These are phyloP conservation scores for Phainopepla nitens DNA, from an alignment of 2,113 vertebrate genomes.

Conservation along the genomic window DNA sequence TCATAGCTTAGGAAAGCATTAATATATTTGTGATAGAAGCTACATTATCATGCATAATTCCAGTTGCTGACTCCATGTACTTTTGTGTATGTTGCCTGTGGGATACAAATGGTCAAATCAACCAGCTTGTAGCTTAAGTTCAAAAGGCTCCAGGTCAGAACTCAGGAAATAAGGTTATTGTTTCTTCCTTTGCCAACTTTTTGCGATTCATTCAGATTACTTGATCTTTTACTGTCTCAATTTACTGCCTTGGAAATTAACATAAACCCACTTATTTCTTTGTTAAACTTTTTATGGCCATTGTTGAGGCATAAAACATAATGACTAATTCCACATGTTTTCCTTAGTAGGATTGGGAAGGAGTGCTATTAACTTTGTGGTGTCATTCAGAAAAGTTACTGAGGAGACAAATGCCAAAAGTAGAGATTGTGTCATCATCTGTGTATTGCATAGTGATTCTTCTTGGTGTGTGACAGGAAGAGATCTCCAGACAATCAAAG, in stretches of 20 bases:
- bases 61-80: rapidly evolving
- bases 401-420: neutral
- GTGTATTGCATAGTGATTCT: neutral
- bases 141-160: neutral
- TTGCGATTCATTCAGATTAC: neutral
- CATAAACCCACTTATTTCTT: neutral
- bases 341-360: neutral
- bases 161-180: neutral
- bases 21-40: neutral
- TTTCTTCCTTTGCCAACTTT: neutral
- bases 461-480: neutral
- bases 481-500: neutral
- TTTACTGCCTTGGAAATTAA: neutral
- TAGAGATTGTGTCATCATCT: neutral
- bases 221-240: neutral
- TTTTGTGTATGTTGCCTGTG: neutral
- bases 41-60: neutral
- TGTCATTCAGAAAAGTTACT: neutral
- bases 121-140: neutral
- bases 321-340: neutral
- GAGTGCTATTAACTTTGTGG: neutral
- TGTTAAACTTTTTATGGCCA: neutral
- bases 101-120: neutral
- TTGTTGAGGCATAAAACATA: neutral
- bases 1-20: neutral